Evolutionary conservation across 2,888 invertebrate genomes (phyloP).

Genomic region (Alsophila aescularia): DNA sequence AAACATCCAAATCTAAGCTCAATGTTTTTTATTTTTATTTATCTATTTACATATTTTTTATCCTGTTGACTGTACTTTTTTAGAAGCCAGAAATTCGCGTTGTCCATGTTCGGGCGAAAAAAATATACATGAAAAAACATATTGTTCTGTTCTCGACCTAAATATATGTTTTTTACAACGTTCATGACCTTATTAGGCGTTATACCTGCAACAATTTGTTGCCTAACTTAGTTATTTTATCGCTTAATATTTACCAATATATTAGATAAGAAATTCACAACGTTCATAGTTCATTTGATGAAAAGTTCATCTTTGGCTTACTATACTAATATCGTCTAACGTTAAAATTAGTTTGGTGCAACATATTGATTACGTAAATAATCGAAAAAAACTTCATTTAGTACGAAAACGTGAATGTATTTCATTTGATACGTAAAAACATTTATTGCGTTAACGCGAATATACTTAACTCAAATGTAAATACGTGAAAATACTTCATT

Average conservation of each 20-base stretch:
- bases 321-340: slow-evolving; percentile 67
- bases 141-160: not conserved
- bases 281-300: slow-evolving; percentile 79
- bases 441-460: not conserved
- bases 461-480: not conserved
- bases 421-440: not conserved
- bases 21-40: too few relatives aligned
- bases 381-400: not conserved
- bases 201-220: slow-evolving; percentile 32
- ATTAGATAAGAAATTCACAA: slow-evolving; percentile 65
- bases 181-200: slow-evolving; percentile 22
- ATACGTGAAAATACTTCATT: not conserved
- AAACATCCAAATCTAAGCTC: too few relatives aligned
- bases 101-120: too few relatives aligned
- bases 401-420: not conserved
- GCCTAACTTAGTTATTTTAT: slow-evolving; percentile 40
- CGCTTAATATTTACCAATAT: slow-evolving; percentile 57
- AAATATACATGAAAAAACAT: not conserved
- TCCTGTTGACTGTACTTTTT: not conserved
- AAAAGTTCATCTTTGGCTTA: slow-evolving; percentile 80
- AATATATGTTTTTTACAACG: not conserved
- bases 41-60: too few relatives aligned
- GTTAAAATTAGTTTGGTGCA: slow-evolving; percentile 72
- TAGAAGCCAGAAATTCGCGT: too few relatives aligned
- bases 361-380: slow-evolving; percentile 21